A percentile compares a stretch with the other conserved stretches of the same genome.
phyloP scores from a whole-genome alignment of 2,888 invertebrate species.

The Nomada fabriciana region DNA sequence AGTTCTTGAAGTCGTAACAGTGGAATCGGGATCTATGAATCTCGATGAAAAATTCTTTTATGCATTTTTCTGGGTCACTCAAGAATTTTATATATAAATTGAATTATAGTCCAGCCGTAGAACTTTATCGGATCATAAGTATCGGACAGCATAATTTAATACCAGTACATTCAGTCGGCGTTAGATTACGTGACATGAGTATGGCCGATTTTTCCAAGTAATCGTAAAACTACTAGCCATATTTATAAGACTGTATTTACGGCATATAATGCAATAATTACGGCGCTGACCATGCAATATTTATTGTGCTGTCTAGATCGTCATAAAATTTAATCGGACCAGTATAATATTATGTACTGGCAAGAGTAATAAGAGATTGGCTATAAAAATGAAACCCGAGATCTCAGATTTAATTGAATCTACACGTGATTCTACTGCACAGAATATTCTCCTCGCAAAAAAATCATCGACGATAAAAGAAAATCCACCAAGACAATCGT shows the following conservation, averaged over 20 bases:
- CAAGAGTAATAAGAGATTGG: not conserved
- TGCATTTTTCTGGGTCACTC: no score
- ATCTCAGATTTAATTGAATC: not conserved
- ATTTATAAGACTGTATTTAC: conserved; percentile 63
- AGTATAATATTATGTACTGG: conserved; percentile 24
- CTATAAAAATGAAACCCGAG: conserved; percentile 1
- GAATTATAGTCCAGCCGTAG: no score
- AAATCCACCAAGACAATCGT: no score
- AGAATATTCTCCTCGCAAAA: no score
- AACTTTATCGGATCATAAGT: no score
- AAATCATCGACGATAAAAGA: no score
- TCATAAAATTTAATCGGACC: conserved; percentile 71
- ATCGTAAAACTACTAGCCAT: not conserved
- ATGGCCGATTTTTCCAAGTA: conserved; percentile 1
- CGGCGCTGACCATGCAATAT: conserved; percentile 59
- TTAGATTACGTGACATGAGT: not conserved
- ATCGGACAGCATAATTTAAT: not conserved
- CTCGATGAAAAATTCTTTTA: no score
- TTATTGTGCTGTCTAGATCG: conserved; percentile 54
- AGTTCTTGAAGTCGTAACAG: no score
- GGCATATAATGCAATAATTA: conserved; percentile 48
- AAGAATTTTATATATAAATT: no score
- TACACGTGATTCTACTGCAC: no score
- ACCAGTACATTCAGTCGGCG: not conserved
- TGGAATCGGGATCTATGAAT: no score